phyloP scores from a whole-genome alignment of 2,888 invertebrate genomes.

The Autographa gamma region DNA sequence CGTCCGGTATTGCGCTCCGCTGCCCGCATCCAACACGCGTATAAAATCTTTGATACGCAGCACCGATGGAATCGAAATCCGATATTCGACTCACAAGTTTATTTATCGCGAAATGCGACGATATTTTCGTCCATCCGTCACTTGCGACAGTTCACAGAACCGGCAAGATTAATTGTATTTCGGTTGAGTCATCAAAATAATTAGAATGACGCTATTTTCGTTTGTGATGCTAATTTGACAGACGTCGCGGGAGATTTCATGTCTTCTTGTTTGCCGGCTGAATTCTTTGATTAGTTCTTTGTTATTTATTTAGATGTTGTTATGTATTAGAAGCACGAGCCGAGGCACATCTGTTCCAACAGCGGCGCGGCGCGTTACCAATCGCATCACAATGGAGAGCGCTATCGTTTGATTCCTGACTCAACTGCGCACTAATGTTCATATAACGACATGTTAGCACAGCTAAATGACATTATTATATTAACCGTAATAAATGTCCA shows the following conservation, averaged over 20 bases:
- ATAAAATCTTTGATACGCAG: conserved; percentile 87
- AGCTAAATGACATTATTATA: conserved; percentile 68
- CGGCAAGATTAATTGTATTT: conserved; percentile 89
- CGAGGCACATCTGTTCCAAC: conserved; percentile 62
- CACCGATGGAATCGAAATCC: conserved; percentile 88
- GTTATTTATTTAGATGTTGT: conserved; percentile 72
- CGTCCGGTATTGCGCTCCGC: conserved; percentile 78
- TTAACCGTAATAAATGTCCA: conserved; percentile 74
- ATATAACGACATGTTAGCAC: conserved; percentile 59
- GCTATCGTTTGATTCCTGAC: conserved; percentile 43
- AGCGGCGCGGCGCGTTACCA: conserved; percentile 46
- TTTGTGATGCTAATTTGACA: conserved; percentile 89
- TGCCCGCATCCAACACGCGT: conserved; percentile 76
- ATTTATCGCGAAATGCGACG: conserved; percentile 88
- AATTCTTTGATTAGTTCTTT: conserved; percentile 83
- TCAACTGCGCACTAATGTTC: conserved; percentile 39
- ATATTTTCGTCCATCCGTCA: conserved; percentile 88
- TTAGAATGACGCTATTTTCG: conserved; percentile 89
- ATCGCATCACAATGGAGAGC: conserved; percentile 49
- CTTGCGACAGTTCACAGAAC: conserved; percentile 87
- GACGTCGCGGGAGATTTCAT: conserved; percentile 88
- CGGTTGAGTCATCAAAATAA: conserved; percentile 89
- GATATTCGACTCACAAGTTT: conserved; percentile 85
- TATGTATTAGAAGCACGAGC: conserved; percentile 61
- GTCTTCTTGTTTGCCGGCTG: conserved; percentile 80